Percentiles rank a stretch among this genome's conserved stretches.
Conservation (phyloP, 2,797 vertebrate genomes). For the Kryptopterus vitreolus region DNA sequence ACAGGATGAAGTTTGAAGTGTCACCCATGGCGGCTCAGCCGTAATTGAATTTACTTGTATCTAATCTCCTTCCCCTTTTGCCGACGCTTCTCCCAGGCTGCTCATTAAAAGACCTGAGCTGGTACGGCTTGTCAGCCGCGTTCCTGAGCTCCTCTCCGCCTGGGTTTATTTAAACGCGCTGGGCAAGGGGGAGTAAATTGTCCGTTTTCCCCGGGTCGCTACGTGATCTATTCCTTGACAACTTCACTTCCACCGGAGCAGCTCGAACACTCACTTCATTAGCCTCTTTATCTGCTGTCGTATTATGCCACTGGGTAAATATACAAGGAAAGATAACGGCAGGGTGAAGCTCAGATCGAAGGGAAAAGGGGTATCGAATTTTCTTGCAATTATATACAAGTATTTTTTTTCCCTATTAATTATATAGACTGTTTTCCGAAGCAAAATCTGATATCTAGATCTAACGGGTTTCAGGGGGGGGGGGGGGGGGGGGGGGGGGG, state of each 20-base stretch:
- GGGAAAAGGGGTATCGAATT: conserved; percentile 12
- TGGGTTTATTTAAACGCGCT: conserved; percentile 59
- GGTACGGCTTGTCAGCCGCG: conserved; percentile 27
- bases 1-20: conserved; percentile 79
- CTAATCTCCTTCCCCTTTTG: conserved; percentile 73
- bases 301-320: conserved; percentile 24
- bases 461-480: not conserved
- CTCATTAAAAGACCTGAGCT: conserved; percentile 48
- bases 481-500: too few species aligned
- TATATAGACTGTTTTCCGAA: not conserved
- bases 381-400: not conserved
- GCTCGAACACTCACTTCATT: conserved; percentile 25
- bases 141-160: conserved; percentile 53
- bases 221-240: conserved; percentile 26
- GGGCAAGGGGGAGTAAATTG: conserved; percentile 63
- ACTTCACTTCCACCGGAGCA: conserved; percentile 34
- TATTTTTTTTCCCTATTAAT: conserved; percentile 1
- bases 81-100: conserved; percentile 32
- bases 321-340: conserved; percentile 39
- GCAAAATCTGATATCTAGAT: not conserved
- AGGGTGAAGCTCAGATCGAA: conserved; percentile 19
- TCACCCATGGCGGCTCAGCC: conserved; percentile 75
- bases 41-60: conserved; percentile 82
- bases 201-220: conserved; percentile 42
- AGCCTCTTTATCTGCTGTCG: not conserved